phyloP scores from a whole-genome alignment of 1,140 invertebrate genomes.

The Tribolium madens region DNA sequence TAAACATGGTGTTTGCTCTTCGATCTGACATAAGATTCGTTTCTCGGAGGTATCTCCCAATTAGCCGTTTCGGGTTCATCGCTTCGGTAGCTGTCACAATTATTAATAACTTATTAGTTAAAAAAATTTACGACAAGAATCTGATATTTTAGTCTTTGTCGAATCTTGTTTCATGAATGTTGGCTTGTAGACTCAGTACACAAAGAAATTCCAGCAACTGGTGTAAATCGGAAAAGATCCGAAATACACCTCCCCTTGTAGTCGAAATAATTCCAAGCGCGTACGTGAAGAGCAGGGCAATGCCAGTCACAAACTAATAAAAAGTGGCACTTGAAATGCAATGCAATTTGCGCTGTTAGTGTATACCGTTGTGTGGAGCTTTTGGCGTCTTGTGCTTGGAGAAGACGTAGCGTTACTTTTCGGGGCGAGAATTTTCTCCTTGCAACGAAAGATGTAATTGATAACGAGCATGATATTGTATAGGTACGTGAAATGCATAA shows the following conservation, averaged over 20 bases:
- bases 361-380: conserved; percentile 25
- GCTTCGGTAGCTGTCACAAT: background rate
- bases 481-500: conserved; percentile 19
- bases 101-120: background rate
- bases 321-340: conserved; percentile 37
- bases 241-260: background rate
- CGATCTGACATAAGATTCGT: background rate
- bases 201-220: background rate
- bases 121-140: background rate
- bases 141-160: background rate
- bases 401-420: conserved; percentile 12
- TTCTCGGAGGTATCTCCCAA: background rate
- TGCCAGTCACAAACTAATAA: conserved; percentile 31
- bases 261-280: conserved; percentile 18
- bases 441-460: conserved; percentile 3
- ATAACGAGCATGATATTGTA: conserved; percentile 9
- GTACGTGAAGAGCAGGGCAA: conserved; percentile 29
- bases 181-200: background rate
- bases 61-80: background rate
- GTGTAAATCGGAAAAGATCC: background rate
- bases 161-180: background rate
- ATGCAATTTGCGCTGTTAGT: conserved; percentile 37
- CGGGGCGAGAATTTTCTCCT: background rate
- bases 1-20: conserved; percentile 5
- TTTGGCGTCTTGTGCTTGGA: conserved; percentile 17